Conservation (phyloP, 2,888 invertebrate species). For the Carterocephalus palaemon region DNA sequence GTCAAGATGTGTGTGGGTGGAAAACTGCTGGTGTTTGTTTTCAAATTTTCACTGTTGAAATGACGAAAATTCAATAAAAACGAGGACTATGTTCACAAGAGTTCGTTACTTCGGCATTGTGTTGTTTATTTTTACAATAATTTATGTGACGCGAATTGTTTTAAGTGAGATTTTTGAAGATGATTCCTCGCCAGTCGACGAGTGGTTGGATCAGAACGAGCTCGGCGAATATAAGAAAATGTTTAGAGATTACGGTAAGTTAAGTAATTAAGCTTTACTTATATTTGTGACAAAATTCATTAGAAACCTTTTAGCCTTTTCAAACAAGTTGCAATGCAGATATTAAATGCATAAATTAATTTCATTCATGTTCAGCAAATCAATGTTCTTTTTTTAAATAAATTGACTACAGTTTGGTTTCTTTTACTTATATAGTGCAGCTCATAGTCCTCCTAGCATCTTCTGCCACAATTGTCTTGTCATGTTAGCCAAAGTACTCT, state of each 20-base stretch:
- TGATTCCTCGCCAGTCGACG: conserved; percentile 81
- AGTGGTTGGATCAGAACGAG: conserved; percentile 87
- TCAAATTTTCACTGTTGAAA: conserved; percentile 16
- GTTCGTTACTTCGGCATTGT: conserved; percentile 55
- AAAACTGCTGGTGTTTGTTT: conserved; percentile 17
- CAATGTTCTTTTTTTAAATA: too few species aligned
- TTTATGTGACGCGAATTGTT: conserved; percentile 57
- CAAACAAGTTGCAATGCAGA: background rate
- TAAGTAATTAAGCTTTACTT: too few species aligned
- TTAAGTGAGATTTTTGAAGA: conserved; percentile 70
- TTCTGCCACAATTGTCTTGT: too few species aligned
- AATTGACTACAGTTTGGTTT: too few species aligned
- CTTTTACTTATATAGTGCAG: too few species aligned
- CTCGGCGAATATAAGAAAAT: conserved; percentile 83
- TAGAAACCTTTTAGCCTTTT: background rate
- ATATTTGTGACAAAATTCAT: too few species aligned
- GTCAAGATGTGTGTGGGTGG: conserved; percentile 1
- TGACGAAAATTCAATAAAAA: conserved; percentile 42
- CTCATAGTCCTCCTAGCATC: too few species aligned
- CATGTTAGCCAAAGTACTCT: too few species aligned
- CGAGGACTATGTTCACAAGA: conserved; percentile 56
- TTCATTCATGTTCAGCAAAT: too few species aligned
- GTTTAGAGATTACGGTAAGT: conserved; percentile 86
- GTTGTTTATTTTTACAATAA: conserved; percentile 54
- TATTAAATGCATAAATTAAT: background rate